These are phyloP conservation scores for Sorex fumeus DNA, from an alignment of 2,113 vertebrate species.

Conservation along the genomic window DNA sequence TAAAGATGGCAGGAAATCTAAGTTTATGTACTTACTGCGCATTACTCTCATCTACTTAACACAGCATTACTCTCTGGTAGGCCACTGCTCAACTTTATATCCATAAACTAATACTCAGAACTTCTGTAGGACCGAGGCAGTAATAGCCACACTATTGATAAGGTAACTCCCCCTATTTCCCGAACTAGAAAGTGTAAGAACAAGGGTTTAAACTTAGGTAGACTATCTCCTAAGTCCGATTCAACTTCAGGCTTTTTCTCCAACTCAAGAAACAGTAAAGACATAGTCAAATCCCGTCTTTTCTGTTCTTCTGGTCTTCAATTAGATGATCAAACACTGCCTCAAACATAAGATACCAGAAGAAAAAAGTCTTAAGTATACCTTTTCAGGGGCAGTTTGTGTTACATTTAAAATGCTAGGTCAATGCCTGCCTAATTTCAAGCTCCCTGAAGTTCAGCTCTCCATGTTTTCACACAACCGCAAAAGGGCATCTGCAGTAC, in stretches of 20 bases:
- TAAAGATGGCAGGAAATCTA: neutral
- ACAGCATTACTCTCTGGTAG: neutral
- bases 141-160: neutral
- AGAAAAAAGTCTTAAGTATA: neutral
- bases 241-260: conserved; percentile 17
- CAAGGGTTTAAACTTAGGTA: neutral
- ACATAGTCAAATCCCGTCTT: neutral
- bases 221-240: neutral
- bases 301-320: conserved; percentile 8
- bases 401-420: neutral
- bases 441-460: neutral
- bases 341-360: neutral
- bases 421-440: neutral
- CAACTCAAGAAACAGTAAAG: neutral
- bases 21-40: too few relatives aligned
- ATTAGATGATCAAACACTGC: conserved; percentile 18
- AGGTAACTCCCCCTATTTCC: neutral
- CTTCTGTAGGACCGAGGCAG: neutral
- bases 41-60: neutral
- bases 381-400: conserved; percentile 10
- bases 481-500: neutral
- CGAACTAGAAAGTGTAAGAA: neutral
- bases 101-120: conserved; percentile 8
- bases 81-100: neutral
- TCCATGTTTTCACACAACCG: conserved; percentile 11